Base-by-base conservation (phyloP, 2,888 invertebrate species). In the Argyra leucocephala region DNA sequence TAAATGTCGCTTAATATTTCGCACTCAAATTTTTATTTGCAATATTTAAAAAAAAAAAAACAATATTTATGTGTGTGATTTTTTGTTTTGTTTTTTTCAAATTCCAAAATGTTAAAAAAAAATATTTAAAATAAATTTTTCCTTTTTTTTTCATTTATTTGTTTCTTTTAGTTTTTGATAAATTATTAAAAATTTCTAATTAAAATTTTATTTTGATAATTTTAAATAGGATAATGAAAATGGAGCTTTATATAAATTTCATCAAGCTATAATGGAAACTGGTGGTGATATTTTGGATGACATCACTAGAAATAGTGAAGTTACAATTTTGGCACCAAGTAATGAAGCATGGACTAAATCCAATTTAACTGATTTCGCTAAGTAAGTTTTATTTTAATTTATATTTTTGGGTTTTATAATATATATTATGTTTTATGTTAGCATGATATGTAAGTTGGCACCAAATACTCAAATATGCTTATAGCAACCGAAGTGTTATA, bases 241-340 rank as follows among this genome's bases (percentile, higher is more conserved):
- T 71, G 88, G 88, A 23, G 90, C 91, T 61, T 81, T 93, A 67
- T 88, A 86, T 80, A 88, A 89, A 77, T 93, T 94, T 79, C 89
- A 89, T 77, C 87, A 90, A 76, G 88, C 88, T 64, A 89, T 94
- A 68, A 84, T 87, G 80, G 88, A 91, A 73, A 83, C 86, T 66
- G 91, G 89, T 7, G 85, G 86, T 66, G 87, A 88, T 70, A 90
- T 91, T 74, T 83, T 90, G 76, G 84, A 84, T 68, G 87, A 86
- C 69, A 85, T 93, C 37, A 88, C 84, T 66, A 80, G 83, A 66
- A 84, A 86, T 69, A 85, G 86, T 66, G 88, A 90, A 71, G 84
- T 93, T 24, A 95, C 95, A 3, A 83, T 95, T 66, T 91, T 95
- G 76, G 93, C 93, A 2, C 95, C 95, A 1, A 91, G 91, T 73